Conservation (phyloP, 1,140 invertebrate genomes). For the Macrocentrus cingulum region DNA sequence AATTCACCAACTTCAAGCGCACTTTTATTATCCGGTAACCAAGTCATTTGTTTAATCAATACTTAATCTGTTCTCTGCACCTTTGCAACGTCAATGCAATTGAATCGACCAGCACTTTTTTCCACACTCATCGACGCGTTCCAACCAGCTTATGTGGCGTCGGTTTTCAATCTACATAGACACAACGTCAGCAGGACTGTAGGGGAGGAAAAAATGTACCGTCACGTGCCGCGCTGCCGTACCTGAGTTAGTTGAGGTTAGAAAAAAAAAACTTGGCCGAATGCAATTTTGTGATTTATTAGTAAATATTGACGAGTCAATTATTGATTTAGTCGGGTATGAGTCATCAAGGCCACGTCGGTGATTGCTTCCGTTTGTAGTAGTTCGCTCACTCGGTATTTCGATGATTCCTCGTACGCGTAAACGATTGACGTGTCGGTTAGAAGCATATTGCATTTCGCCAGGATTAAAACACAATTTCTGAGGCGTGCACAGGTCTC, state of each 20-base stretch:
- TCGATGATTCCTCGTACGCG: slow-evolving; percentile 87
- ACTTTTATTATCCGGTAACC: slow-evolving; percentile 35
- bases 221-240: too few relatives aligned
- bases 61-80: slow-evolving; percentile 27
- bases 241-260: too few relatives aligned
- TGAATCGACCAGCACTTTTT: slow-evolving; percentile 1
- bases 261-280: too few relatives aligned
- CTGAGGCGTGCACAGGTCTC: slow-evolving; percentile 83
- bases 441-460: slow-evolving; percentile 83
- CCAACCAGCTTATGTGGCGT: background rate
- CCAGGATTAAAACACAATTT: slow-evolving; percentile 86
- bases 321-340: slow-evolving; percentile 29
- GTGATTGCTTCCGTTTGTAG: slow-evolving; percentile 75
- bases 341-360: slow-evolving; percentile 27
- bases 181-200: background rate
- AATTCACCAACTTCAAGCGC: background rate
- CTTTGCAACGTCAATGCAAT: background rate
- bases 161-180: too few relatives aligned
- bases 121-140: slow-evolving; percentile 9
- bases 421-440: slow-evolving; percentile 91
- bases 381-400: slow-evolving; percentile 79
- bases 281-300: too few relatives aligned
- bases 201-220: background rate
- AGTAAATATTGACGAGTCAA: background rate
- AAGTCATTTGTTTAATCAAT: slow-evolving; percentile 54